These are phyloP conservation scores for Zoanthus solanderi DNA, from an alignment of 92 coral and sea anemone species.

Conservation along the genomic window DNA sequence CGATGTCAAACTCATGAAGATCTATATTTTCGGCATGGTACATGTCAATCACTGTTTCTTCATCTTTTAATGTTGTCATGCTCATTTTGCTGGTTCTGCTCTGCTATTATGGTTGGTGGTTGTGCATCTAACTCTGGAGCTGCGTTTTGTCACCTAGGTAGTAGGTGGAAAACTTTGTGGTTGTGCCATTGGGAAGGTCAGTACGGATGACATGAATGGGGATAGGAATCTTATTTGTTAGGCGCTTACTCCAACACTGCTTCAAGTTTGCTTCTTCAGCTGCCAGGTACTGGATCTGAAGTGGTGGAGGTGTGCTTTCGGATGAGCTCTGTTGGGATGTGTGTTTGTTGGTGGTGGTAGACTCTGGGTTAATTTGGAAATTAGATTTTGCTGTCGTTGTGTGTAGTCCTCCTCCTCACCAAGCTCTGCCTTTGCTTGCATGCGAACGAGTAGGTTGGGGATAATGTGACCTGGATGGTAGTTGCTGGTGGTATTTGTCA, in stretches of 20 bases:
- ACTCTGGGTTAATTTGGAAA: conserved; percentile 32
- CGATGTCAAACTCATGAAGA: conserved; percentile 25
- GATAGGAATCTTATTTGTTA: background rate
- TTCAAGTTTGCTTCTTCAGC: conserved; percentile 27
- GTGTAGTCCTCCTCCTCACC: conserved; percentile 51
- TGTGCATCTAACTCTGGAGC: conserved; percentile 4
- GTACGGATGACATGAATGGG: conserved; percentile 41
- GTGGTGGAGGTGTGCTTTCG: conserved; percentile 36
- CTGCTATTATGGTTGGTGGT: conserved; percentile 1
- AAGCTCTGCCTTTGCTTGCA: conserved; percentile 62
- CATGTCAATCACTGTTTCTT: conserved; percentile 43
- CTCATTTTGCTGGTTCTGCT: background rate
- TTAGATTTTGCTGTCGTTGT: conserved; percentile 47
- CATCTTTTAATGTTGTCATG: background rate
- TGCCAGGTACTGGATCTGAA: conserved; percentile 29
- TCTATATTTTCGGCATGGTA: background rate
- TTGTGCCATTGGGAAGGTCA: conserved; percentile 38
- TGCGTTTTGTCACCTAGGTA: conserved; percentile 35
- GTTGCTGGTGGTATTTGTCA: conserved; percentile 64
- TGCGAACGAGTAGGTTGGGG: conserved; percentile 50
- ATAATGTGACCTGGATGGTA: conserved; percentile 56
- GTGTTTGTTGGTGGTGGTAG: conserved; percentile 43
- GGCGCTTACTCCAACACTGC: conserved; percentile 29
- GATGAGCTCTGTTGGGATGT: conserved; percentile 13
- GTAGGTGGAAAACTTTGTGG: conserved; percentile 15